Conservation (phyloP, 2,888 invertebrate species). For the Listrodromus nycthemerus region DNA sequence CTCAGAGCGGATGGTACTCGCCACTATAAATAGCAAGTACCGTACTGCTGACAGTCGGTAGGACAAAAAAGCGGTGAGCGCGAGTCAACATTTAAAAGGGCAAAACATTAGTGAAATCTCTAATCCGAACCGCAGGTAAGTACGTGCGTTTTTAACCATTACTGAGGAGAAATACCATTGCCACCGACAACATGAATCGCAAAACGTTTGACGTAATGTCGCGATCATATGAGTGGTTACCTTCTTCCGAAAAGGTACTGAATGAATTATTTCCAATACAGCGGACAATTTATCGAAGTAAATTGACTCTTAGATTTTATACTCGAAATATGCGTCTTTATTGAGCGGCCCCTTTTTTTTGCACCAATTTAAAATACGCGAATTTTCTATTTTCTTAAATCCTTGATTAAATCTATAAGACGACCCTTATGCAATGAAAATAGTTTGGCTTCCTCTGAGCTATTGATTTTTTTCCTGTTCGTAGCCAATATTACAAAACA, state of each 20-base stretch:
- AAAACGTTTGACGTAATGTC: constrained; percentile 17
- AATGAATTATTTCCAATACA: constrained; percentile 27
- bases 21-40: constrained; percentile 29
- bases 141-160: neutral
- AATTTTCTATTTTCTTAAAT: constrained; percentile 12
- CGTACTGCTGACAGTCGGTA: neutral
- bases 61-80: constrained; percentile 8
- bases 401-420: constrained; percentile 15
- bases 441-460: constrained; percentile 54
- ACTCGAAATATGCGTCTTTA: neutral
- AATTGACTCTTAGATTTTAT: neutral
- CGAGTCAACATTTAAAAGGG: constrained; percentile 40
- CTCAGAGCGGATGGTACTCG: constrained; percentile 15
- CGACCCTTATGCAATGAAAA: constrained; percentile 48
- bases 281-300: neutral
- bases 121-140: constrained; percentile 8
- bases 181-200: neutral
- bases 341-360: neutral
- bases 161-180: neutral
- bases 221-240: neutral
- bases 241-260: neutral
- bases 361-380: neutral
- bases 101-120: neutral
- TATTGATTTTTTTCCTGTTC: neutral
- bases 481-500: neutral